A percentile compares a stretch with the other conserved stretches of the same genome.
Evolutionary conservation across 2,888 invertebrate species (phyloP).

Genomic region (Cephus sareptanus): DNA sequence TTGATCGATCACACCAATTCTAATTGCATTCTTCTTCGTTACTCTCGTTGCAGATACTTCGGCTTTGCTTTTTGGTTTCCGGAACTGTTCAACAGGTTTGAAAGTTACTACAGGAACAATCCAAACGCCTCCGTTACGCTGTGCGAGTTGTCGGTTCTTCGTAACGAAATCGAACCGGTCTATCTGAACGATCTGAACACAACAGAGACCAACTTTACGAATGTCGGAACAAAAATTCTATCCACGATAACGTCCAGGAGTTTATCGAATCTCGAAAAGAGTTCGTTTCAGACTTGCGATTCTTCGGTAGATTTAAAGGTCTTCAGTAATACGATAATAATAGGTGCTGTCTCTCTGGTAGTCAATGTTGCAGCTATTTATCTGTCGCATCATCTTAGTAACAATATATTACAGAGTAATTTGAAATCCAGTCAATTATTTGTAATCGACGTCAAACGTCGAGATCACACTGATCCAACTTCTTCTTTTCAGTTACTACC

Average conservation of each 20-base stretch:
- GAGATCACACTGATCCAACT: neutral
- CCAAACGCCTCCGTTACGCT: conserved; percentile 66
- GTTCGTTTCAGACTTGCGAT: conserved; percentile 58
- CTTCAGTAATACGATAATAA: conserved; percentile 73
- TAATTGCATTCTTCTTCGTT: neutral
- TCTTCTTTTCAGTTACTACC: conserved; percentile 37
- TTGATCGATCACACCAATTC: neutral
- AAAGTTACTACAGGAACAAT: conserved; percentile 57
- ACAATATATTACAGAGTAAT: conserved; percentile 59
- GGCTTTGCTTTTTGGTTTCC: conserved; percentile 80
- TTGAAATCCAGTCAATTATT: neutral
- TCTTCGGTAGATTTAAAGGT: conserved; percentile 70
- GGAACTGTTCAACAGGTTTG: conserved; percentile 73
- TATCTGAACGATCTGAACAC: conserved; percentile 7
- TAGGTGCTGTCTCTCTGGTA: conserved; percentile 72
- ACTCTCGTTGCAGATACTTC: conserved; percentile 67
- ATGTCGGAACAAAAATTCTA: neutral
- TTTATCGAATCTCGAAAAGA: neutral
- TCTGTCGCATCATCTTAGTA: conserved; percentile 57
- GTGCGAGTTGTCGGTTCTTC: conserved; percentile 57
- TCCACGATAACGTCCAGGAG: neutral
- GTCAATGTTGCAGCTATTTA: conserved; percentile 73
- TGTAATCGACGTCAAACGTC: neutral
- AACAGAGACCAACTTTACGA: neutral
- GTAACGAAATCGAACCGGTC: conserved; percentile 28